Evolutionary conservation across 2,888 invertebrate species (phyloP), one percentile per base, ranked within the genome.

Genomic region (Tiliacea aurago): DNA sequence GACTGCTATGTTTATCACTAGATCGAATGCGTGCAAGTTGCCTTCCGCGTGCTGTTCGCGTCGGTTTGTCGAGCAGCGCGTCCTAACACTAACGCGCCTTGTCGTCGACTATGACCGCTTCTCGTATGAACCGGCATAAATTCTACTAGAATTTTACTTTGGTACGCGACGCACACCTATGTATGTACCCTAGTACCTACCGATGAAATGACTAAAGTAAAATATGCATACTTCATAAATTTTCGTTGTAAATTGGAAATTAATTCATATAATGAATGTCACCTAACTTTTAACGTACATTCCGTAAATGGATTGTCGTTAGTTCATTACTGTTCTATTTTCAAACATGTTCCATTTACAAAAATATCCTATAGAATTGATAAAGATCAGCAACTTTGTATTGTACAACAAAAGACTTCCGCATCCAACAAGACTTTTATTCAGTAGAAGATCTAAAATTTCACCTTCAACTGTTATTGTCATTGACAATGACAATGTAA

Each of bases 71-170:
- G 86, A 87, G 86, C 80, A 83, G 87, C 91, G 92, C 95, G 95
- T 93, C 93, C 91, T 91, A 80, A 76, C 92, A 78, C 91, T 80
- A 84, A 86, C 93, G 92, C 91, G 93, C 85, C 90, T 90, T 91
- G 88, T 88, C 89, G 87, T 92, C 93, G 94, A 95, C 94, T 95
- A 94, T 93, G 86, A 86, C 85, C 83, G 86, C 85, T 82, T 83
- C 82, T 84, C 85, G 83, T 83, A 86, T 85, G 85, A 84, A 87
- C 88, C 88, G 87, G 87, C 89, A 88, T 87, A 87, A 88, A 86
- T 88, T 87, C 88, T 85, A 90, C 88, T 90, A 89, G 86, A 88
- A 89, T 90, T 89, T 89, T 88, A 91, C 91, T 90, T 88, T 89
- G 88, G 86, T 81, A 81, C 80, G 80, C 78, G 77, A 78, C 79